Evolutionary conservation across 2,797 vertebrate species (phyloP).

Genomic region (Anguilla marmorata): DNA sequence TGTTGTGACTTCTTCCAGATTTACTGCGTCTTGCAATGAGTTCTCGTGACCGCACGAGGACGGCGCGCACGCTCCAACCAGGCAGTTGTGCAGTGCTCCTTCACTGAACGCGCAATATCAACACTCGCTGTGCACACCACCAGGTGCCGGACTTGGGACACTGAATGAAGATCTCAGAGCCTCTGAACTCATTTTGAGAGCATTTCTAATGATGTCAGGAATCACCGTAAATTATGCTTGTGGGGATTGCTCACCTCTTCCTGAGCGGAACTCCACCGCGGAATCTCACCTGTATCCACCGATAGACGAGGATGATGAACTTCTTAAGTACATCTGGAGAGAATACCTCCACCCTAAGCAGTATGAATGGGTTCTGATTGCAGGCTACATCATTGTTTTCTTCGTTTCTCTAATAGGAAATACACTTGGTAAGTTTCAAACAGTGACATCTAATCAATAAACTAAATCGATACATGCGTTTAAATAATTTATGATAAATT

Average conservation of each 20-base stretch:
- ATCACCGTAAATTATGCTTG: conserved; percentile 64
- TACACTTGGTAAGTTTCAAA: conserved; percentile 83
- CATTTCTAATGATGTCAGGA: conserved; percentile 73
- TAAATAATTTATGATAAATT: neutral
- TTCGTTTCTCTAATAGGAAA: conserved; percentile 91
- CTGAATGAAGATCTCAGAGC: conserved; percentile 28
- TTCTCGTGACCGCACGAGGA: conserved; percentile 26
- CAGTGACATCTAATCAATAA: neutral
- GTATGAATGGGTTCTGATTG: conserved; percentile 94
- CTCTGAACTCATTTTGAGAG: neutral
- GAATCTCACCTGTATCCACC: conserved; percentile 64
- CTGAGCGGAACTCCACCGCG: conserved; percentile 71
- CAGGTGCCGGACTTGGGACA: conserved; percentile 20
- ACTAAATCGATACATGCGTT: neutral
- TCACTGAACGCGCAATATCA: neutral
- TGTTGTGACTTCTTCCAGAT: conserved; percentile 19
- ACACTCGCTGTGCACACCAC: neutral
- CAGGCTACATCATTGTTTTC: conserved; percentile 91
- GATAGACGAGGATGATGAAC: conserved; percentile 89
- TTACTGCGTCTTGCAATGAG: neutral
- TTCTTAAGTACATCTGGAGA: conserved; percentile 91
- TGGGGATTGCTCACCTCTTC: conserved; percentile 71
- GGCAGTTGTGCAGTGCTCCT: neutral
- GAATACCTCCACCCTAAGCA: conserved; percentile 93
- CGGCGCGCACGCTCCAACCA: neutral